Evolutionary conservation across 1,140 invertebrate genomes (phyloP).

Genomic region (Mya arenaria): DNA sequence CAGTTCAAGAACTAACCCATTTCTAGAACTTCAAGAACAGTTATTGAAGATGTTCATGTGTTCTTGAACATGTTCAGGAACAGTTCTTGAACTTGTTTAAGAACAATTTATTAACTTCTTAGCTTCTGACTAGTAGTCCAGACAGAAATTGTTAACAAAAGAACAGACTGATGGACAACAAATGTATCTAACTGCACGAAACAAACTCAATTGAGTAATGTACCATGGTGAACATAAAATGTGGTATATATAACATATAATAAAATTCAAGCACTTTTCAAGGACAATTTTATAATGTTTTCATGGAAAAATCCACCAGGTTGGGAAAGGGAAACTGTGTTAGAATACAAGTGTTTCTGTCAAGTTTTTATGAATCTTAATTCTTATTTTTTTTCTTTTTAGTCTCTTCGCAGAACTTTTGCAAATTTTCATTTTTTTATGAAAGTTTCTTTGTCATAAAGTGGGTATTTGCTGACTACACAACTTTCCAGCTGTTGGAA

Average conservation of each 20-base stretch:
- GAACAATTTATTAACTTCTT: constrained; percentile 9
- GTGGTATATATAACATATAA: neutral
- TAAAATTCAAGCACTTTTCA: no score
- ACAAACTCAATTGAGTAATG: constrained; percentile 19
- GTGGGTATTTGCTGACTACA: neutral
- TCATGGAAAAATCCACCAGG: constrained; percentile 22
- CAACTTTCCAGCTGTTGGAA: neutral
- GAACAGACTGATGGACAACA: neutral
- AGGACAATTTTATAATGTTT: constrained; percentile 1
- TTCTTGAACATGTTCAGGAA: constrained; percentile 29
- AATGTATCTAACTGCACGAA: constrained; percentile 14
- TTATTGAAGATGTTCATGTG: constrained; percentile 29
- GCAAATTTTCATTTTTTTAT: constrained; percentile 3
- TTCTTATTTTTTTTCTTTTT: constrained; percentile 5
- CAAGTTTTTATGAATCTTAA: constrained; percentile 10
- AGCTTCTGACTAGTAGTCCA: neutral
- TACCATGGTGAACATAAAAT: constrained; percentile 3
- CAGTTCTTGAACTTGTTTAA: constrained; percentile 22
- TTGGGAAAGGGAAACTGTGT: neutral
- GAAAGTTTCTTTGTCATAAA: constrained; percentile 4
- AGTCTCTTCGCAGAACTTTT: neutral
- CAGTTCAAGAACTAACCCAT: constrained; percentile 31
- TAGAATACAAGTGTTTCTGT: constrained; percentile 3
- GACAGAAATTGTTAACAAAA: constrained; percentile 3
- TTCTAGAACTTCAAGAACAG: constrained; percentile 17